phyloP scores from a whole-genome alignment of 2,113 vertebrate species.

The Hipposideros armiger region DNA sequence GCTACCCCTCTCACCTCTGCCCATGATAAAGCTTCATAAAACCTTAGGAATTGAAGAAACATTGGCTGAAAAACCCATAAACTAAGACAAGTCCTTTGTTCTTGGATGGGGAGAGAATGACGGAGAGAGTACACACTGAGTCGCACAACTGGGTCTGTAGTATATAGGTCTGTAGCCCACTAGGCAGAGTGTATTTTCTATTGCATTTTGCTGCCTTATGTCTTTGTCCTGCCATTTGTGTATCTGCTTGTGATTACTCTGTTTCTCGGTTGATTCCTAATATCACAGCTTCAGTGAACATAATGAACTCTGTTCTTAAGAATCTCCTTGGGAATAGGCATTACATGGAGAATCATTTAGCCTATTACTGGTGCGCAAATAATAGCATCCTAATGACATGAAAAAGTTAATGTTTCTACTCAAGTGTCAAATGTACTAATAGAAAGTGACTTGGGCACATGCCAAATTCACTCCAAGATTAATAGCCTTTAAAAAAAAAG shows the following conservation, averaged over 20 bases:
- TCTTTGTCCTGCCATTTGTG: not conserved
- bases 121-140: not conserved
- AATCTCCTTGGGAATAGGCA: constrained; percentile 62
- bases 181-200: not conserved
- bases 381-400: constrained; percentile 28
- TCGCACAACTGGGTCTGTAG: not conserved
- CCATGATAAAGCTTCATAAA: not conserved
- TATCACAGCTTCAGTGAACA: constrained; percentile 66
- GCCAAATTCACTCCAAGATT: constrained; percentile 10
- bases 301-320: constrained; percentile 72
- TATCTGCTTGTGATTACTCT: not conserved
- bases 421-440: constrained; percentile 7
- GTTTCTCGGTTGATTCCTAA: constrained; percentile 55
- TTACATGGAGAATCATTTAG: constrained; percentile 37
- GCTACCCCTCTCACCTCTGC: not conserved
- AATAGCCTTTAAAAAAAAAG: not conserved
- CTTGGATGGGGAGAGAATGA: not conserved
- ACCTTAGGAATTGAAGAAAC: not conserved
- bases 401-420: constrained; percentile 28
- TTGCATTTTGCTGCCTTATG: not conserved
- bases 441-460: constrained; percentile 54
- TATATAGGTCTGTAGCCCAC: not conserved
- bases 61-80: not conserved
- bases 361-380: constrained; percentile 55
- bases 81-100: not conserved